Evolutionary conservation across 1,140 invertebrate genomes (phyloP).

Genomic region (Dufourea novaeangliae): DNA sequence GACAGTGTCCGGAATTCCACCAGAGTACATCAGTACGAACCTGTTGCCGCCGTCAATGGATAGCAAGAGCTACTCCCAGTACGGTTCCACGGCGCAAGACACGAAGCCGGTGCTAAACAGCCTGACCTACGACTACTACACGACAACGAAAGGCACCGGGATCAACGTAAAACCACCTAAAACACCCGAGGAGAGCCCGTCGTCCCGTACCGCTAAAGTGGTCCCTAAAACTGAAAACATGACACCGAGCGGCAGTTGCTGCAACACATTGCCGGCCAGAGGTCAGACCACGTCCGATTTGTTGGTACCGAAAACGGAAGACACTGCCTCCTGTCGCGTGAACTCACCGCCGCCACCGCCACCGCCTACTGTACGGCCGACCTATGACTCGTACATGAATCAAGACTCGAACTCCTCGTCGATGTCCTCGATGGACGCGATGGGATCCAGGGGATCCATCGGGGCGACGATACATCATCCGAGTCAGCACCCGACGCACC

Average conservation of each 20-base stretch:
- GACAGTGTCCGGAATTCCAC: conserved; percentile 77
- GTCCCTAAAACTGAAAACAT: conserved; percentile 82
- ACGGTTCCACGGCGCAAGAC: conserved; percentile 72
- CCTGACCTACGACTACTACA: conserved; percentile 79
- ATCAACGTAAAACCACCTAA: conserved; percentile 84
- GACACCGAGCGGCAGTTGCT: conserved; percentile 78
- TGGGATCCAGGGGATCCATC: conserved; percentile 80
- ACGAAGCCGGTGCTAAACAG: conserved; percentile 76
- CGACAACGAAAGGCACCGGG: conserved; percentile 69
- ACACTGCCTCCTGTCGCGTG: conserved; percentile 77
- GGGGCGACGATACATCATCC: conserved; percentile 78
- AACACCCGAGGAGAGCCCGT: conserved; percentile 77
- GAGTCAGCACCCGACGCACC: conserved; percentile 76
- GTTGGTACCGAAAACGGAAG: conserved; percentile 86
- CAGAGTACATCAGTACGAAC: conserved; percentile 80
- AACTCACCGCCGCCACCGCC: conserved; percentile 80
- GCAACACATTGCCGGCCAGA: conserved; percentile 81
- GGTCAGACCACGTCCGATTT: conserved; percentile 80
- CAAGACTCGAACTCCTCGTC: conserved; percentile 88
- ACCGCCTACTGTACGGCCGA: conserved; percentile 77
- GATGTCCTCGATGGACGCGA: conserved; percentile 88
- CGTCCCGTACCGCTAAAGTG: conserved; percentile 71
- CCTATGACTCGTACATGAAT: conserved; percentile 85
- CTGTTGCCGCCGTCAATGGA: conserved; percentile 78
- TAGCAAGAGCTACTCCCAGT: conserved; percentile 76